Conservation (phyloP, 1,140 invertebrate genomes). For the Grapholita molesta region DNA sequence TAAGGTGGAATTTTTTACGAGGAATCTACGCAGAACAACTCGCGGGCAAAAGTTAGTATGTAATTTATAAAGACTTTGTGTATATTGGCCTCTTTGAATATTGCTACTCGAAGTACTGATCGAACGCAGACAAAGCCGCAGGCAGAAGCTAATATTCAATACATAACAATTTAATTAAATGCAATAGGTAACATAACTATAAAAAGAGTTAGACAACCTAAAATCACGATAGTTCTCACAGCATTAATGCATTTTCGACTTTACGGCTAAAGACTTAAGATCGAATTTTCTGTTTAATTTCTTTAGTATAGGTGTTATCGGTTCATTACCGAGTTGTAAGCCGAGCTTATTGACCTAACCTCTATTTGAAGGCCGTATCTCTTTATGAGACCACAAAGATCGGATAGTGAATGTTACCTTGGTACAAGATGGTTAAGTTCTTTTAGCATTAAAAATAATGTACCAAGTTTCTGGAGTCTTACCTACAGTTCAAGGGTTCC, state of each 20-base stretch:
- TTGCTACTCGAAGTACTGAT: no score
- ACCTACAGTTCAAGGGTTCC: no score
- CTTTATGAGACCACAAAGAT: constrained; percentile 15
- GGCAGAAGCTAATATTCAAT: not conserved
- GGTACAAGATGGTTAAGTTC: not conserved
- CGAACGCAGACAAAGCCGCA: no score
- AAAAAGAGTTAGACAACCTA: constrained; percentile 1
- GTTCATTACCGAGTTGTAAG: constrained; percentile 4
- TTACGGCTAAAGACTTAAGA: not conserved
- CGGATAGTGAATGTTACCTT: not conserved
- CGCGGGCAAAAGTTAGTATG: no score
- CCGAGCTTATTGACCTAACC: constrained; percentile 12
- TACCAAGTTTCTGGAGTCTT: no score
- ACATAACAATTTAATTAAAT: not conserved
- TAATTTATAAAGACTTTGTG: no score
- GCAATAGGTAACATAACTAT: not conserved
- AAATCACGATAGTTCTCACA: not conserved
- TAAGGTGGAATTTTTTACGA: no score
- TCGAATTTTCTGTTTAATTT: not conserved
- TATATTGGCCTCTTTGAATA: no score
- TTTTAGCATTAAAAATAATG: not conserved
- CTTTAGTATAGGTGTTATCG: not conserved
- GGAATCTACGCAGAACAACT: no score
- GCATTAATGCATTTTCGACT: not conserved
- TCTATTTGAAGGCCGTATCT: constrained; percentile 15